Conservation (phyloP, 2,113 vertebrate species). For the Anhinga rufa region DNA sequence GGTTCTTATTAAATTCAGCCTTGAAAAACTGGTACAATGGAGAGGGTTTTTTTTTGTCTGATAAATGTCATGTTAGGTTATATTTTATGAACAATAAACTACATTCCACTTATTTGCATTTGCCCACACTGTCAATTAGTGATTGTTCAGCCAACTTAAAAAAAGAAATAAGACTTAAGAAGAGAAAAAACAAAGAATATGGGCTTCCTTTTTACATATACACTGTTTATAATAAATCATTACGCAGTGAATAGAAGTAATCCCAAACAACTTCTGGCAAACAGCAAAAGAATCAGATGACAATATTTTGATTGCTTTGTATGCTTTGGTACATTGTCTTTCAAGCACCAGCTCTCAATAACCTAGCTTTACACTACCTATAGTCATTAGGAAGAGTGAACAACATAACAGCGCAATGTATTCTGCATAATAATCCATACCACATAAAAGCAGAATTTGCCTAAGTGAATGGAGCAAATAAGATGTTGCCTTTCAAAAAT, state of each 20-base stretch:
- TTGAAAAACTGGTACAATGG: neutral
- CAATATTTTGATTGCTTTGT: neutral
- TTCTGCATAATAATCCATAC: neutral
- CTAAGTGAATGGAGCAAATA: neutral
- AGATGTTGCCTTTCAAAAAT: neutral
- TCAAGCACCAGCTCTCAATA: neutral
- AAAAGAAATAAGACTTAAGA: neutral
- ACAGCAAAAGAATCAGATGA: conserved; percentile 62
- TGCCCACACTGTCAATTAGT: neutral
- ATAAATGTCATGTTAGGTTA: neutral
- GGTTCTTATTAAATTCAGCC: neutral
- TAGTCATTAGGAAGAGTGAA: neutral
- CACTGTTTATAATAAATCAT: conserved; percentile 44
- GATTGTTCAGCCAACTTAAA: neutral
- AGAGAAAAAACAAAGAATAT: conserved; percentile 39
- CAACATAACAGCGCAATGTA: neutral
- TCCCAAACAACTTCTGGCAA: conserved; percentile 39
- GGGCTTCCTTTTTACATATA: neutral
- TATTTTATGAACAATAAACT: neutral
- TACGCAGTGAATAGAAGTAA: conserved; percentile 31
- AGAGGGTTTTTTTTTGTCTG: neutral
- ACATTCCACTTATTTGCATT: neutral
- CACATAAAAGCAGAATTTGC: conserved; percentile 34
- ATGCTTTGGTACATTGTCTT: neutral
- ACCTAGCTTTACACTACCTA: neutral